Percentiles rank a stretch among this genome's conserved stretches.
These are phyloP conservation scores for Halcyon chelicuti DNA, from an alignment of 2,797 vertebrate genomes.

Conservation along the genomic window DNA sequence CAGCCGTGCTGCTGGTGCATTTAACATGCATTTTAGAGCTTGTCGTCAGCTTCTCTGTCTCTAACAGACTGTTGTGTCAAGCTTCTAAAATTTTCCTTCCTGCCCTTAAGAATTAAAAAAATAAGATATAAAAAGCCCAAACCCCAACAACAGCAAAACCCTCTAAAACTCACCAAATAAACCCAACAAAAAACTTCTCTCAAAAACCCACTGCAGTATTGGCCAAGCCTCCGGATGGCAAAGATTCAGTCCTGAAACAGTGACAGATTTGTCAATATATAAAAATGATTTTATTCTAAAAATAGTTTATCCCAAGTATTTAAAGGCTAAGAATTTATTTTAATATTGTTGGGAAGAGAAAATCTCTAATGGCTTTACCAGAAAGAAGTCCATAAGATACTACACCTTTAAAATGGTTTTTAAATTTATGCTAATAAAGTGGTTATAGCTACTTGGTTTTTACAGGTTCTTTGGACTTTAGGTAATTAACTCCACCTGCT, in stretches of 20 bases:
- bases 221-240: background rate
- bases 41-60: background rate
- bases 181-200: background rate
- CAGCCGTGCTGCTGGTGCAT: background rate
- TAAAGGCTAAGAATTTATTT: background rate
- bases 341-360: background rate
- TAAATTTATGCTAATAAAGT: background rate
- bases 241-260: background rate
- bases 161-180: background rate
- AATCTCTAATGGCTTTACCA: background rate
- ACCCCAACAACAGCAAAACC: background rate
- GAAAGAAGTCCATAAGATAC: background rate
- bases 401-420: background rate
- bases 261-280: background rate
- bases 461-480: background rate
- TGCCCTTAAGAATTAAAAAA: background rate
- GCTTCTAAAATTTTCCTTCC: background rate
- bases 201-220: background rate
- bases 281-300: conserved; percentile 9
- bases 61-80: background rate
- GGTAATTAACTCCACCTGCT: background rate
- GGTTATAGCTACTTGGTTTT: background rate
- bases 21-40: background rate
- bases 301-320: conserved; percentile 2
- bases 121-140: background rate